Conservation (phyloP, 2,113 vertebrate species). For the Tympanuchus pallidicinctus region DNA sequence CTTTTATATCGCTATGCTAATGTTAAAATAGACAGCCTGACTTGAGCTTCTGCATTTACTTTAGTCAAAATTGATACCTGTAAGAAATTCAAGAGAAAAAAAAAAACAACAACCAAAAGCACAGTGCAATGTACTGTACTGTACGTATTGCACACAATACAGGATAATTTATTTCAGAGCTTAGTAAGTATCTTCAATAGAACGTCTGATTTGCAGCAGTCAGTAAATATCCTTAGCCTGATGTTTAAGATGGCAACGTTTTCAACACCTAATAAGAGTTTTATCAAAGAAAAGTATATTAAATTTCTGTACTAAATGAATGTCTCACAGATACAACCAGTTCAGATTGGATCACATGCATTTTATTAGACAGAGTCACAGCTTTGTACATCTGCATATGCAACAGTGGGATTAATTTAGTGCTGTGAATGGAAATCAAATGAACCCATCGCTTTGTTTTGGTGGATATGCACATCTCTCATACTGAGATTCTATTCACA, state of each 20-base stretch:
- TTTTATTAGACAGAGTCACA: constrained; percentile 39
- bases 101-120: not conserved
- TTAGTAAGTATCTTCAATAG: constrained; percentile 10
- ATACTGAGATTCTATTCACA: not conserved
- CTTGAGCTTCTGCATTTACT: not conserved
- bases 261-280: constrained; percentile 38
- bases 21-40: not conserved
- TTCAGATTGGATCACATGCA: constrained; percentile 38
- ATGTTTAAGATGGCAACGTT: constrained; percentile 31
- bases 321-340: constrained; percentile 29
- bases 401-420: constrained; percentile 15
- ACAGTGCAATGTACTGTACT: not conserved
- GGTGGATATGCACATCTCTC: not conserved
- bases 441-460: not conserved
- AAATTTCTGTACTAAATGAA: constrained; percentile 45
- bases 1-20: not conserved
- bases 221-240: constrained; percentile 30
- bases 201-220: not conserved
- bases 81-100: not conserved
- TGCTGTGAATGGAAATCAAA: not conserved
- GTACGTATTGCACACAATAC: not conserved
- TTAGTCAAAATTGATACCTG: not conserved
- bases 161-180: constrained; percentile 21
- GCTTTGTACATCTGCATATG: not conserved
- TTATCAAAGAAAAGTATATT: constrained; percentile 57